A percentile compares a stretch with the other conserved stretches of the same genome.
phyloP scores from a whole-genome alignment of 2,113 vertebrate species.

The Caloenas nicobarica region DNA sequence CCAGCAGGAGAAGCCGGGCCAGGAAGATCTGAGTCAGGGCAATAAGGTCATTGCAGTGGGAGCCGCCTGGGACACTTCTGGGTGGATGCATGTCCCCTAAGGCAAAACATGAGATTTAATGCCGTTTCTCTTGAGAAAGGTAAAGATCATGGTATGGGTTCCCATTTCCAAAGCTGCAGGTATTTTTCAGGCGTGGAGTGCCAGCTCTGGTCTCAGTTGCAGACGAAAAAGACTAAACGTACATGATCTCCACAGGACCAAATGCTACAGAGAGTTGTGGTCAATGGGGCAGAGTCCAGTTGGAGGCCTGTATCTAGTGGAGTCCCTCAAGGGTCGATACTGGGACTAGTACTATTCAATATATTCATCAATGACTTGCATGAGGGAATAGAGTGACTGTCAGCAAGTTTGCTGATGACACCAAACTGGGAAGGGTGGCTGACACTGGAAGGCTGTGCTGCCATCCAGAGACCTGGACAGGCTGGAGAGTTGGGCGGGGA shows the following conservation, averaged over 20 bases:
- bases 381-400: too few species aligned
- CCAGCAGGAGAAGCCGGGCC: not conserved
- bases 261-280: not conserved
- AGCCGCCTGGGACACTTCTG: not conserved
- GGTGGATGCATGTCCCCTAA: not conserved
- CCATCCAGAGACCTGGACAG: too few species aligned
- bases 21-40: conserved; percentile 44
- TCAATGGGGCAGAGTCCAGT: too few species aligned
- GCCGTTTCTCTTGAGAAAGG: not conserved
- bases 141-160: not conserved
- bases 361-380: too few species aligned
- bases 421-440: too few species aligned
- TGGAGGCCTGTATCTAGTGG: too few species aligned
- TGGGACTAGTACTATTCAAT: too few species aligned
- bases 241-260: not conserved
- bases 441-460: too few species aligned
- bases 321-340: too few species aligned
- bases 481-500: too few species aligned
- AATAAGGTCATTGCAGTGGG: conserved; percentile 21
- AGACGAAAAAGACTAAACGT: not conserved
- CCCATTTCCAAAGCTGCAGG: not conserved
- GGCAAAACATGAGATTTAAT: not conserved
- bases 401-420: too few species aligned
- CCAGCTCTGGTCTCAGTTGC: not conserved
- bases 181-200: not conserved